Evolutionary conservation across 2,888 invertebrate genomes (phyloP).

Genomic region (Perizoma flavofasciatum): DNA sequence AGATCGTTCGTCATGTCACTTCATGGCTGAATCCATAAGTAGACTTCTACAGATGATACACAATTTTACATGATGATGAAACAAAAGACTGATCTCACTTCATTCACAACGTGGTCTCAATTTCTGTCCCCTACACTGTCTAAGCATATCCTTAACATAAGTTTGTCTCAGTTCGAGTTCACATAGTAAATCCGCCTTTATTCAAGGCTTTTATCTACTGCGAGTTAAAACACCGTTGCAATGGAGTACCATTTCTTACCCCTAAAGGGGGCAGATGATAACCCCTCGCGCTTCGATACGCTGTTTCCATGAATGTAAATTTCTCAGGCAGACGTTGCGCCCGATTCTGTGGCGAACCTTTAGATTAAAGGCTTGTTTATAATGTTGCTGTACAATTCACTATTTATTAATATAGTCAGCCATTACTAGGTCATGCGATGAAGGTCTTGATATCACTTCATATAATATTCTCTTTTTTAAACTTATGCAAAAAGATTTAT

Average conservation of each 20-base stretch:
- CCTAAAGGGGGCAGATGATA: slow-evolving; percentile 64
- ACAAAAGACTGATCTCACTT: too few relatives aligned
- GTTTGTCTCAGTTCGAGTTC: slow-evolving; percentile 10
- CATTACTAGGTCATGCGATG: too few relatives aligned
- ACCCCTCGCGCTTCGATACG: slow-evolving; percentile 56
- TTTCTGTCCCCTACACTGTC: too few relatives aligned
- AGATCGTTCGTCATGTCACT: too few relatives aligned
- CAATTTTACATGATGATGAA: too few relatives aligned
- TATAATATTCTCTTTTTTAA: too few relatives aligned
- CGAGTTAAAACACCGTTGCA: slow-evolving; percentile 51
- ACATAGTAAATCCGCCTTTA: slow-evolving; percentile 25
- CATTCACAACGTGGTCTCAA: too few relatives aligned
- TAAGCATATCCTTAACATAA: background rate
- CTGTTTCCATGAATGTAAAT: slow-evolving; percentile 61
- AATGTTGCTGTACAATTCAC: slow-evolving; percentile 9
- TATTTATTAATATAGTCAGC: background rate
- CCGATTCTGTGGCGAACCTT: slow-evolving; percentile 35
- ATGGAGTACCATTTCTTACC: slow-evolving; percentile 50
- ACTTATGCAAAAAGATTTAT: too few relatives aligned
- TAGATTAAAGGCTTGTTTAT: slow-evolving; percentile 28
- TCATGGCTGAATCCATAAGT: too few relatives aligned
- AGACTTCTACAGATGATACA: too few relatives aligned
- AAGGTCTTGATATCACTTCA: too few relatives aligned
- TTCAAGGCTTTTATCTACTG: slow-evolving; percentile 33
- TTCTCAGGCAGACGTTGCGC: slow-evolving; percentile 32